Evolutionary conservation across 2,113 vertebrate species (phyloP).

Genomic region (Tonatia bakeri): DNA sequence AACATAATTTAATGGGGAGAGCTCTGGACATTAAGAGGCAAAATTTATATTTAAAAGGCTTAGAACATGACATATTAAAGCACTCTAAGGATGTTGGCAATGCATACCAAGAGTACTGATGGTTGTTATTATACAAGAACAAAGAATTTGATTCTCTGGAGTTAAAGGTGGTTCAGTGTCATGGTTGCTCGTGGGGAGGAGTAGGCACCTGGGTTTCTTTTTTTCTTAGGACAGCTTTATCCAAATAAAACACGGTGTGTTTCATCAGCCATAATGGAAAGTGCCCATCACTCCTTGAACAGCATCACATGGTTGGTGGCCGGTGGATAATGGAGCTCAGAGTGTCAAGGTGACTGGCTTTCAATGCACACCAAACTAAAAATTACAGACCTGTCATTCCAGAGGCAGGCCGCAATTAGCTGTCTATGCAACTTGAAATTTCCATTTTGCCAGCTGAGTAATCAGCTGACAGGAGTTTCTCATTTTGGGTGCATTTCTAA

Average conservation of each 20-base stretch:
- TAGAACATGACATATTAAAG: neutral
- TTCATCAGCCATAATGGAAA: conserved; percentile 84
- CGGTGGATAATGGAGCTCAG: conserved; percentile 85
- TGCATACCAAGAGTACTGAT: neutral
- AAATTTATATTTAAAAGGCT: conserved; percentile 49
- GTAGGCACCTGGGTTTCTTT: conserved; percentile 76
- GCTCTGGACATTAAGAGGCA: conserved; percentile 36
- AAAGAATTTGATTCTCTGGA: conserved; percentile 52
- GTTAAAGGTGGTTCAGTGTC: conserved; percentile 71
- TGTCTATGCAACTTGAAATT: conserved; percentile 85
- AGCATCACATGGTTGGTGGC: conserved; percentile 85
- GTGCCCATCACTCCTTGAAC: conserved; percentile 82
- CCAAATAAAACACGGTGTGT: conserved; percentile 82
- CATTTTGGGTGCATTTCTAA: conserved; percentile 76
- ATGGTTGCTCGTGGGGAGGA: conserved; percentile 60
- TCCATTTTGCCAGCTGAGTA: conserved; percentile 86
- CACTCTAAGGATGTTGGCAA: neutral
- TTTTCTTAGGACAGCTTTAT: conserved; percentile 79
- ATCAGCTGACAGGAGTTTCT: conserved; percentile 80
- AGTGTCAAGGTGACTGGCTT: conserved; percentile 89
- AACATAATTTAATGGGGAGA: conserved; percentile 23
- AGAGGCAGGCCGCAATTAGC: conserved; percentile 86
- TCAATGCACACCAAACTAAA: conserved; percentile 88
- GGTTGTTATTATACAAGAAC: conserved; percentile 58
- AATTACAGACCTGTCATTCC: conserved; percentile 88